Conservation (phyloP, 2,888 invertebrate species). For the Habrosyne pyritoides region DNA sequence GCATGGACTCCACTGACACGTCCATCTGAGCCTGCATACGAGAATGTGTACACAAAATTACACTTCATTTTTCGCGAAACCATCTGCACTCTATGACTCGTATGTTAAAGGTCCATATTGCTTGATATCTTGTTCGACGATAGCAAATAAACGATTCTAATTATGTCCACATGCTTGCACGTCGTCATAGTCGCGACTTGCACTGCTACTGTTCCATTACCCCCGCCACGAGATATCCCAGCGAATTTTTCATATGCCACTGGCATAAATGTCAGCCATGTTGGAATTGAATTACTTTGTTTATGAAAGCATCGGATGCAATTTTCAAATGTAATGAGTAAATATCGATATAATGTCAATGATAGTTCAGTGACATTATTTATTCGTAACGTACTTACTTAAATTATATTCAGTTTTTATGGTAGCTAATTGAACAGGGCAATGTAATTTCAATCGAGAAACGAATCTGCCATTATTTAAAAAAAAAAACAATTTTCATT, state of each 20-base stretch:
- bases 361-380: not conserved
- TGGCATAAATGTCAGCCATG: constrained; percentile 38
- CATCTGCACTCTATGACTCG: not conserved
- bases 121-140: constrained; percentile 11
- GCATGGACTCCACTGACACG: constrained; percentile 15
- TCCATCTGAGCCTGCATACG: not conserved
- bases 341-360: not conserved
- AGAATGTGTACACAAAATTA: not conserved
- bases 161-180: constrained; percentile 50
- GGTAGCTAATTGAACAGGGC: not conserved
- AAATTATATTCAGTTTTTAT: not conserved
- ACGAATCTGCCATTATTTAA: not conserved
- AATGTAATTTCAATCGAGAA: not conserved
- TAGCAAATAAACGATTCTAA: constrained; percentile 27
- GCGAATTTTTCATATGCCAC: constrained; percentile 54
- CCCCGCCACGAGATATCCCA: constrained; percentile 50
- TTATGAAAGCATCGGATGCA: constrained; percentile 34
- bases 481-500: not conserved
- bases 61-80: not conserved
- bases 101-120: not conserved
- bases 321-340: constrained; percentile 6
- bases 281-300: constrained; percentile 43
- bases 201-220: constrained; percentile 48
- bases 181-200: constrained; percentile 55
- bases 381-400: not conserved